Percentiles rank a stretch among this genome's conserved stretches.
phyloP scores from a whole-genome alignment of 53 echinoderm and acorn worm genomes.

The Echinarachnius parma region DNA sequence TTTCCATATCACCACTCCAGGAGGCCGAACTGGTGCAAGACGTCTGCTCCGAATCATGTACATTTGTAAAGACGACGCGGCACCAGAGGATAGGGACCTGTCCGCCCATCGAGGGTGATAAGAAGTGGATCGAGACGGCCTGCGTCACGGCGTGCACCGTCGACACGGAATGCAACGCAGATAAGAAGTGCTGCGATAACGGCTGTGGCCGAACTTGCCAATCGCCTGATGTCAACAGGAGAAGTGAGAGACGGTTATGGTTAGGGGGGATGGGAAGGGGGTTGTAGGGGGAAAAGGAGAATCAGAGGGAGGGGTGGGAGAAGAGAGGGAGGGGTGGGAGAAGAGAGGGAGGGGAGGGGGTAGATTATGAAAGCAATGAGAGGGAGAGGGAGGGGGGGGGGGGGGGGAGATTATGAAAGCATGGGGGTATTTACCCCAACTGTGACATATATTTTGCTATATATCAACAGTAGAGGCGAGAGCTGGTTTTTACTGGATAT shows the following conservation, averaged over 20 bases:
- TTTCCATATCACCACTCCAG: slow-evolving; percentile 1
- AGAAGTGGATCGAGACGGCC: slow-evolving; percentile 1
- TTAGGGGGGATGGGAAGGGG: neutral
- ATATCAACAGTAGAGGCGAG: too few relatives aligned
- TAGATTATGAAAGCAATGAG: too few relatives aligned
- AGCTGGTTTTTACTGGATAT: too few relatives aligned
- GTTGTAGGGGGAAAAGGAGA: too few relatives aligned
- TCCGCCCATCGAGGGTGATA: slow-evolving; percentile 35
- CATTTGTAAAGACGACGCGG: slow-evolving; percentile 54
- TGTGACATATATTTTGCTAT: too few relatives aligned
- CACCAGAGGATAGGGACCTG: slow-evolving; percentile 71
- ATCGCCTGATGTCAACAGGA: slow-evolving; percentile 39
- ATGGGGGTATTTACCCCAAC: too few relatives aligned
- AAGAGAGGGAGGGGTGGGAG: too few relatives aligned
- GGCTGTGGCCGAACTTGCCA: slow-evolving; percentile 82
- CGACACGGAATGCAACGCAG: slow-evolving; percentile 56
- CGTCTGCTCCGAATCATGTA: slow-evolving; percentile 64
- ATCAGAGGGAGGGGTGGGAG: too few relatives aligned
- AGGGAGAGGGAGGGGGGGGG: too few relatives aligned
- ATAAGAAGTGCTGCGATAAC: slow-evolving; percentile 67
- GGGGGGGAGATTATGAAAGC: too few relatives aligned
- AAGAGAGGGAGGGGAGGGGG: too few relatives aligned
- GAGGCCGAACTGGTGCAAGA: slow-evolving; percentile 50
- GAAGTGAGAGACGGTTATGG: slow-evolving; percentile 36
- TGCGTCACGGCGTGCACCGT: slow-evolving; percentile 21